Evolutionary conservation across 92 coral and sea anemone genomes (phyloP).

Genomic region (Epizoanthus illoricatus): DNA sequence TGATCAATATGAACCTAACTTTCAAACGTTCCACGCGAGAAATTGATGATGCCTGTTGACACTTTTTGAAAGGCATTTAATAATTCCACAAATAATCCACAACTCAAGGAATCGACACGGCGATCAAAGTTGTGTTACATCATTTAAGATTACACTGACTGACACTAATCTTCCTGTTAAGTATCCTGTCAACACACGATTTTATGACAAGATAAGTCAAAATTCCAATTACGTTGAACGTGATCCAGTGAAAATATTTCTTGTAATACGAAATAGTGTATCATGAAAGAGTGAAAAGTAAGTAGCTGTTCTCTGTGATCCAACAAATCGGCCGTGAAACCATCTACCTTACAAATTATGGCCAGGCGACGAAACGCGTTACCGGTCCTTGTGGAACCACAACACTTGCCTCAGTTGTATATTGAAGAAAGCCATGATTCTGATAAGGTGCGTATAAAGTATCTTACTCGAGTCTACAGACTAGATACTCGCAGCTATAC

Average conservation of each 20-base stretch:
- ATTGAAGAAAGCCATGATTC: background rate
- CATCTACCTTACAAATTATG: background rate
- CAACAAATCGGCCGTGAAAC: background rate
- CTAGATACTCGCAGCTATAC: background rate
- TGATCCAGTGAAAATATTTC: background rate
- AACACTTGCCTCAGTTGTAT: background rate
- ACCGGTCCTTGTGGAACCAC: conserved; percentile 11
- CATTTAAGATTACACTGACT: background rate
- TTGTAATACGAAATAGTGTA: background rate
- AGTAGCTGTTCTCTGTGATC: background rate
- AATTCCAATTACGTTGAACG: background rate
- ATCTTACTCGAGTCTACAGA: background rate
- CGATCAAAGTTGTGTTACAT: background rate
- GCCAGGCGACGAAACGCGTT: conserved; percentile 20
- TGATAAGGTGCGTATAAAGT: background rate
- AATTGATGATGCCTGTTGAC: background rate
- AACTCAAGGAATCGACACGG: background rate
- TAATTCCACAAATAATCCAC: background rate
- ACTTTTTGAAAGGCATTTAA: background rate
- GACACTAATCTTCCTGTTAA: background rate
- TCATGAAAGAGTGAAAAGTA: background rate
- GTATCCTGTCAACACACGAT: conserved; percentile 2
- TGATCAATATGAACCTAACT: background rate
- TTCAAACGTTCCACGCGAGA: background rate
- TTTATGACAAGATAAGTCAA: background rate